A percentile compares a stretch with the other conserved stretches of the same genome.
Conservation (phyloP, 1,140 invertebrate genomes). For the Drosophila funebris region DNA sequence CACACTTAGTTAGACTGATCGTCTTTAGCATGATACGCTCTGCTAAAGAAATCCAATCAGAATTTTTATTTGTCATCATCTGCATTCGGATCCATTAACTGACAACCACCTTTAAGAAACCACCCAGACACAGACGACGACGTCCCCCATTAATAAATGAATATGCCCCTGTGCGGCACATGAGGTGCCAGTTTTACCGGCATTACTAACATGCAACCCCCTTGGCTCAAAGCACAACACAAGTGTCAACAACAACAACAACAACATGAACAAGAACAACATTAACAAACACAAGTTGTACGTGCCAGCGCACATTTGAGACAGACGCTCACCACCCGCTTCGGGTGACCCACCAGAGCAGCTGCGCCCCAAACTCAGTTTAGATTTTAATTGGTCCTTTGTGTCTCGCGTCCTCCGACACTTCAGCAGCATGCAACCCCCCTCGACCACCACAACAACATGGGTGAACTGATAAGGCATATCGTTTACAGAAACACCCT, state of each 20-base stretch:
- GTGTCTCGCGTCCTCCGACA: conserved; percentile 66
- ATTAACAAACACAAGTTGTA: conserved; percentile 20
- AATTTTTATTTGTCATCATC: background rate
- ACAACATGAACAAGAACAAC: conserved; percentile 13
- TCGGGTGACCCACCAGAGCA: background rate
- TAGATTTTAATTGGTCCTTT: conserved; percentile 81
- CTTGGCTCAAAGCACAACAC: conserved; percentile 13
- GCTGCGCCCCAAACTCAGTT: conserved; percentile 55
- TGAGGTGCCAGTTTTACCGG: conserved; percentile 39
- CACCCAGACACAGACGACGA: conserved; percentile 45
- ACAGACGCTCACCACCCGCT: background rate
- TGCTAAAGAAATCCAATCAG: conserved; percentile 9
- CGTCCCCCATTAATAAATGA: conserved; percentile 74
- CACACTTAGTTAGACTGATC: conserved; percentile 4
- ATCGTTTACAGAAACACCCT: conserved; percentile 42
- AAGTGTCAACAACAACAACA: conserved; percentile 2
- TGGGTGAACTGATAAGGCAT: conserved; percentile 40
- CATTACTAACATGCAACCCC: conserved; percentile 43
- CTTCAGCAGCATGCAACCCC: conserved; percentile 19
- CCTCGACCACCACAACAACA: conserved; percentile 12
- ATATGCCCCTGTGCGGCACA: conserved; percentile 54
- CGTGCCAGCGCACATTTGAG: conserved; percentile 40
- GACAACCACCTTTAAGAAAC: conserved; percentile 63
- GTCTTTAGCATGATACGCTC: background rate
- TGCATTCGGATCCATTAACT: conserved; percentile 26